Base-by-base conservation (phyloP, 2,888 invertebrate genomes). In the Sinodicranocentrus sp. region DNA sequence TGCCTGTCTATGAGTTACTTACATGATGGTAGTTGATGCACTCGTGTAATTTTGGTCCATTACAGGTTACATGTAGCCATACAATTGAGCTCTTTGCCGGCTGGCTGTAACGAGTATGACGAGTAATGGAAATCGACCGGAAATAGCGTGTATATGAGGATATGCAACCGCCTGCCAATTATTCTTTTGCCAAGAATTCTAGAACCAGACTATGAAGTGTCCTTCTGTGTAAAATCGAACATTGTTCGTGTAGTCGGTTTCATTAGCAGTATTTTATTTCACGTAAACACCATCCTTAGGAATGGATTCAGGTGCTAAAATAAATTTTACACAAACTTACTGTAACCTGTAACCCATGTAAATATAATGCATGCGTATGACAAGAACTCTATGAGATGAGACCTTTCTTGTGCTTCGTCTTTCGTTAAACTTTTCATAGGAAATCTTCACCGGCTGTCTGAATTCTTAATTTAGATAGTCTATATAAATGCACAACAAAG, bases 71-170 rank as follows among this genome's bases (percentile, higher is more conserved):
- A 5, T 48, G 2, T 10, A 3, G 48, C 15, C n/a, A 3, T n/a
- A 10, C 48, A n/a, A n/a, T n/a, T n/a, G n/a, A n/a, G 15, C 48
- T 5, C n/a, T n/a, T 48, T n/a, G n/a, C 15, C 48, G n/a, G 48
- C 15, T 48, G 48, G 2, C 48, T 48, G n/a, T 10, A 10, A n/a
- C 48, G n/a, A 48, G 6, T 10, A 10, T 2, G 48, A 15, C 15
- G n/a, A 10, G 48, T 3, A 48, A 15, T 48, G 43, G 65, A 65
- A 65, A 65, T 43, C 65, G 43, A 65, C 43, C 65, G 65, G 65
- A 65, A 65, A 39, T 17, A 65, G 43, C 13, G 21, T 17, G 65
- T 43, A 44, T n/a, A n/a, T n/a, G n/a, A 1, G 23, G 21, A 1
- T 17, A 26, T 26, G 28, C n/a, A 15, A 23, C 57, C 3, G 21